Evolutionary conservation across 2,113 vertebrate genomes (phyloP), one percentile per base, ranked within the genome.

Genomic region (Catharus fuscescens): DNA sequence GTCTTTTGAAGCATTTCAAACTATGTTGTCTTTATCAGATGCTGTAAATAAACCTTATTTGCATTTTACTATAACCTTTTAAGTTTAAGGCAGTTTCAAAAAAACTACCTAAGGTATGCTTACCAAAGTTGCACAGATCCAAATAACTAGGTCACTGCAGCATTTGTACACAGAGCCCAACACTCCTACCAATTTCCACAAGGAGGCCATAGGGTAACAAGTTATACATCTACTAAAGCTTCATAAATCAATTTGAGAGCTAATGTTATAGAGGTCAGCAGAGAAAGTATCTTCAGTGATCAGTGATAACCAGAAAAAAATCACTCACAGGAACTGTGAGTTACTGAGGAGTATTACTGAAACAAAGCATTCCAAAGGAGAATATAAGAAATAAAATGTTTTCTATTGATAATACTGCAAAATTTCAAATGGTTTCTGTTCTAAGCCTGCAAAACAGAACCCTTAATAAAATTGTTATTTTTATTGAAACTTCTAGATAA

Each of bases 161-260:
- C 60, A 90, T 92, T 94, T 90, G 50, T 92, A 92, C 82, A 70
- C 82, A 86, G 20, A 93, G 18, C 29, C 62, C 1, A 8, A 29
- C 54, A 66, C 59, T 88, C 62, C 34, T 73, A 83, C 66, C 82
- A 73, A 54, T 94, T 93, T 94, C 76, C 86, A 90, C 82, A 88
- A 83, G 76, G 82, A 88, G 54, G 67, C 54, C 72, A 86, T 82
- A 88, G 54, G 71, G 59, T 86, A 97, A 54, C 71, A 92, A 92
- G 42, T 64, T 90, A 77, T 93, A 73, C 71, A 88, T 52, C 47
- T 57, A 59, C 85, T 83, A 86, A 90, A 80, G 90, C 82, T 90
- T 90, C 92, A 95, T 97, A 96, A 97, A 95, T 96, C 94, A 96
- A 83, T 96, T 90, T 95, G 90, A 95, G 86, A 94, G 82, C 64